Percentiles rank a stretch among this genome's conserved stretches.
These are phyloP conservation scores for Varanus komodoensis DNA, from an alignment of 2,113 vertebrate species.

Conservation along the genomic window DNA sequence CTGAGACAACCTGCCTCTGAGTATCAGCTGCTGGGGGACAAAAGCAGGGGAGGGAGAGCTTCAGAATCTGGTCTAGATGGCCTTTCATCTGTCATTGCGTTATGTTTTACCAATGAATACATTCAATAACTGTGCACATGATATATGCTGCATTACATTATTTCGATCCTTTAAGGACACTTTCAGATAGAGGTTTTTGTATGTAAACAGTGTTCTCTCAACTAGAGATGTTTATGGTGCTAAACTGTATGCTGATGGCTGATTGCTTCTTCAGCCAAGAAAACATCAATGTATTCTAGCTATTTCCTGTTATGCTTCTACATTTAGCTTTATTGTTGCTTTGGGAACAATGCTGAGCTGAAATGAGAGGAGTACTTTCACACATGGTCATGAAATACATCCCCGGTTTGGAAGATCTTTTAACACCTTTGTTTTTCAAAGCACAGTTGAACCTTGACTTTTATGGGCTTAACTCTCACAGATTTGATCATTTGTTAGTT, in stretches of 20 bases:
- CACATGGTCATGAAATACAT: neutral
- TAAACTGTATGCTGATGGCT: neutral
- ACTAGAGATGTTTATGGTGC: neutral
- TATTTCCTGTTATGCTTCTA: neutral
- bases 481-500: too few relatives aligned
- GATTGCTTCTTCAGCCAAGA: neutral
- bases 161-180: neutral
- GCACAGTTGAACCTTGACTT: too few relatives aligned
- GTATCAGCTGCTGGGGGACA: too few relatives aligned
- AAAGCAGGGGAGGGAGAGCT: too few relatives aligned
- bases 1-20: too few relatives aligned
- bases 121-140: neutral
- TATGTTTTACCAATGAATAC: neutral
- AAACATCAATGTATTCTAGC: neutral
- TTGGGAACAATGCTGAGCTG: neutral
- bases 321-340: neutral
- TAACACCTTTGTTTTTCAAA: too few relatives aligned
- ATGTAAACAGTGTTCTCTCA: neutral
- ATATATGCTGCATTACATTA: neutral
- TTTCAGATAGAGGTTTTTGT: neutral
- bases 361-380: neutral
- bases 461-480: too few relatives aligned
- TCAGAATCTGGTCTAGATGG: too few relatives aligned
- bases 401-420: neutral
- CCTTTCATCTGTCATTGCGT: too few relatives aligned